phyloP scores from a whole-genome alignment of 2,888 invertebrate species.

The Chymomyza fuscimana region DNA sequence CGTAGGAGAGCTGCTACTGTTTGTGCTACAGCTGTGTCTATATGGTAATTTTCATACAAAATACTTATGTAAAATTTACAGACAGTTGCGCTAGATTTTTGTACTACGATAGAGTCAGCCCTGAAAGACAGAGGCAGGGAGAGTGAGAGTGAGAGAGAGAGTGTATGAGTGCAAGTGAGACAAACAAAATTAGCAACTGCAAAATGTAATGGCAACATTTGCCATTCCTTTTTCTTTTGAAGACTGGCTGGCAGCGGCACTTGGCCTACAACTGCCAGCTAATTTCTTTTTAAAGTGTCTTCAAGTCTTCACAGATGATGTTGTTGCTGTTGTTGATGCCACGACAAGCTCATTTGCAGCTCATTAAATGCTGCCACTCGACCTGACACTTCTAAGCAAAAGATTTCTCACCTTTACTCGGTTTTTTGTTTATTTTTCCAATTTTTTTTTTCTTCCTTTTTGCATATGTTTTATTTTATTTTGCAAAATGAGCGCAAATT shows the following conservation, averaged over 20 bases:
- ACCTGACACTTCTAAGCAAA: slow-evolving; percentile 31
- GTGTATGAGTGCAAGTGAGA: neutral
- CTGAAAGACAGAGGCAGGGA: slow-evolving; percentile 26
- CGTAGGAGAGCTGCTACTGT: neutral
- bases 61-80: slow-evolving; percentile 64
- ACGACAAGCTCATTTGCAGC: slow-evolving; percentile 75
- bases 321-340: slow-evolving; percentile 42
- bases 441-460: slow-evolving; percentile 7
- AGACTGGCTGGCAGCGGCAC: slow-evolving; percentile 47
- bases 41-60: slow-evolving; percentile 71
- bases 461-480: slow-evolving; percentile 20
- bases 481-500: slow-evolving; percentile 27
- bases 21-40: slow-evolving; percentile 45
- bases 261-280: slow-evolving; percentile 70
- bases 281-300: slow-evolving; percentile 70
- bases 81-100: slow-evolving; percentile 18
- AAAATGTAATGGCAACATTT: slow-evolving; percentile 62
- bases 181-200: slow-evolving; percentile 52
- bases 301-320: slow-evolving; percentile 44
- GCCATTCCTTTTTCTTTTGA: slow-evolving; percentile 48
- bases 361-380: slow-evolving; percentile 74
- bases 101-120: slow-evolving; percentile 19
- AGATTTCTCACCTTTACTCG: neutral
- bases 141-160: neutral
- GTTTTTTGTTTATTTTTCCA: neutral